A percentile compares a stretch with the other conserved stretches of the same genome.
Evolutionary conservation across 2,888 invertebrate species (phyloP).

Genomic region (Agonopterix arenella): DNA sequence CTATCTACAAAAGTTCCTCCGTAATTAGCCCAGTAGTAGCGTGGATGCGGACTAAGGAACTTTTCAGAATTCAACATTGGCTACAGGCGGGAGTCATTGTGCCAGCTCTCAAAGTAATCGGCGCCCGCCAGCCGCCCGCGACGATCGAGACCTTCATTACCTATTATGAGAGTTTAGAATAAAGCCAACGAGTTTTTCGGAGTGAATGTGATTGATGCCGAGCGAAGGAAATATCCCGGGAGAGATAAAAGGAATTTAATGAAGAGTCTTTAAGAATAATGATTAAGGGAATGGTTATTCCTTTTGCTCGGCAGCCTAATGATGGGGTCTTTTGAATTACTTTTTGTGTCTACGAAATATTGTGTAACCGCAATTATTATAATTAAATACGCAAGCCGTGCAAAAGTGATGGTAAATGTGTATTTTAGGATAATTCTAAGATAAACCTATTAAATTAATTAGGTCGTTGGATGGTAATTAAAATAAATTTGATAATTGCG

Average conservation of each 20-base stretch:
- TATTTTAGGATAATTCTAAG: background rate
- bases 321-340: slow-evolving; percentile 68
- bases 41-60: slow-evolving; percentile 66
- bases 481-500: background rate
- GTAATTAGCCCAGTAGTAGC: slow-evolving; percentile 73
- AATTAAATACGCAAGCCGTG: slow-evolving; percentile 37
- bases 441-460: background rate
- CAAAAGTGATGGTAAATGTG: background rate
- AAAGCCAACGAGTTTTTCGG: slow-evolving; percentile 75
- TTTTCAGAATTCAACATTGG: slow-evolving; percentile 70
- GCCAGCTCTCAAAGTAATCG: slow-evolving; percentile 70
- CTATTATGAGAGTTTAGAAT: slow-evolving; percentile 77
- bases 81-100: slow-evolving; percentile 70
- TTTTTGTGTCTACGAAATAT: slow-evolving; percentile 60
- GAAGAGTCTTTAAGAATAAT: slow-evolving; percentile 77
- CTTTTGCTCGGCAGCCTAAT: slow-evolving; percentile 69
- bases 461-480: background rate
- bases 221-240: slow-evolving; percentile 71
- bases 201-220: slow-evolving; percentile 76
- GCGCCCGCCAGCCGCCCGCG: slow-evolving; percentile 54
- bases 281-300: slow-evolving; percentile 75
- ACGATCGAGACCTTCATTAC: slow-evolving; percentile 73
- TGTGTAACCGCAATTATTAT: slow-evolving; percentile 52
- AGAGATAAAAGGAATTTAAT: slow-evolving; percentile 77
- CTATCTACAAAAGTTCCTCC: slow-evolving; percentile 72